Conservation (phyloP, 2,797 vertebrate genomes). For the Schizopygopsis malacanthus region DNA sequence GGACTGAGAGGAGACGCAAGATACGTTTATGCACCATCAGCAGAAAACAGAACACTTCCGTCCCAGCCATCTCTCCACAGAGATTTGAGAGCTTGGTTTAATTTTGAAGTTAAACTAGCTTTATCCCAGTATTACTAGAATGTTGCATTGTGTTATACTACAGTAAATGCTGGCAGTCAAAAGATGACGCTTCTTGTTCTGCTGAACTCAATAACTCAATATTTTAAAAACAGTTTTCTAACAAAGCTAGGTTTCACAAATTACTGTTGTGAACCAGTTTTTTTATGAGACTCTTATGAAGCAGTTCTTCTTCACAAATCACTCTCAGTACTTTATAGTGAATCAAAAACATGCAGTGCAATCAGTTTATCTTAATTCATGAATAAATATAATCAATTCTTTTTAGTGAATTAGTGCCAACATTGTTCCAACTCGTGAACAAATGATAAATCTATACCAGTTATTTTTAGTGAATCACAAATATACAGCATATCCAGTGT, state of each 20-base stretch:
- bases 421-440: background rate
- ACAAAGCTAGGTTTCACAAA: background rate
- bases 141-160: background rate
- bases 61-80: background rate
- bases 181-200: background rate
- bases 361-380: background rate
- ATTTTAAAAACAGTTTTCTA: background rate
- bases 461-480: too few relatives aligned
- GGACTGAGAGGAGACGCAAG: background rate
- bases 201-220: background rate
- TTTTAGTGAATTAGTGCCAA: background rate
- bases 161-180: background rate
- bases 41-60: background rate
- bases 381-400: background rate
- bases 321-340: background rate
- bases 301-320: background rate
- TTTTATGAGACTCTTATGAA: background rate
- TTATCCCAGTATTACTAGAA: background rate
- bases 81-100: background rate
- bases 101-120: background rate
- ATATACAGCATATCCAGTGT: background rate
- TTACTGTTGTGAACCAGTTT: background rate
- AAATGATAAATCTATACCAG: background rate
- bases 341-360: background rate
- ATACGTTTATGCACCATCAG: slow-evolving; percentile 36